Percentiles rank a stretch among this genome's conserved stretches.
Evolutionary conservation across 2,113 vertebrate genomes (phyloP).

Genomic region (Labeo catla): DNA sequence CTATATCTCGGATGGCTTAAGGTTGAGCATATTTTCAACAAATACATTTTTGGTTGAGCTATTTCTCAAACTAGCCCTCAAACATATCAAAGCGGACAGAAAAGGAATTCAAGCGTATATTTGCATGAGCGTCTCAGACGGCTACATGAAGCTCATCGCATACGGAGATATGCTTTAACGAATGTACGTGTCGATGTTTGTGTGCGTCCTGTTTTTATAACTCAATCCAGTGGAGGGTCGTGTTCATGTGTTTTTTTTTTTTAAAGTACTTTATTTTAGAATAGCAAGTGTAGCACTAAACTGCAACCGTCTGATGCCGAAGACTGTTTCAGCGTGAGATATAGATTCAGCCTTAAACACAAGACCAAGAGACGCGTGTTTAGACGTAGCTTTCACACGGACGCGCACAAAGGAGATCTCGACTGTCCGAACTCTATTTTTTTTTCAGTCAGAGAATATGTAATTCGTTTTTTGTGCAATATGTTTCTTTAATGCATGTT

Average conservation of each 20-base stretch:
- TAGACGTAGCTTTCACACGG: slow-evolving; percentile 57
- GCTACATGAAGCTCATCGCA: neutral
- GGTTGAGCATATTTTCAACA: neutral
- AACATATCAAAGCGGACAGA: neutral
- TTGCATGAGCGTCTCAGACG: slow-evolving; percentile 16
- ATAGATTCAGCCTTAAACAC: slow-evolving; percentile 76
- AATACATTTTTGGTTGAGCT: neutral
- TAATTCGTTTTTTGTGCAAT: slow-evolving; percentile 96
- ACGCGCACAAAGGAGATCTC: neutral
- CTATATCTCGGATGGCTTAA: neutral
- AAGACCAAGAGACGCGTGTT: slow-evolving; percentile 67
- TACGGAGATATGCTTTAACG: slow-evolving; percentile 54
- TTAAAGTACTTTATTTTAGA: slow-evolving; percentile 36
- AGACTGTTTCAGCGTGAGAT: slow-evolving; percentile 70
- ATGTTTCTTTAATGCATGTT: slow-evolving; percentile 92
- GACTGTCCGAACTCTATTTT: slow-evolving; percentile 65
- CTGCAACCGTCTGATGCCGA: slow-evolving; percentile 65
- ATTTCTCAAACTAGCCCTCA: neutral
- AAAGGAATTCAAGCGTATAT: neutral
- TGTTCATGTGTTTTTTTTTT: slow-evolving; percentile 28
- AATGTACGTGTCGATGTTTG: slow-evolving; percentile 69
- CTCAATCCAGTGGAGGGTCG: slow-evolving; percentile 39
- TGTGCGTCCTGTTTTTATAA: slow-evolving; percentile 57
- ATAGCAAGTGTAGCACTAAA: slow-evolving; percentile 61
- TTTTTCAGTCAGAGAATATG: slow-evolving; percentile 73